Base-by-base conservation (phyloP, 2,888 invertebrate species). In the Hydroisotoma schaefferi region DNA sequence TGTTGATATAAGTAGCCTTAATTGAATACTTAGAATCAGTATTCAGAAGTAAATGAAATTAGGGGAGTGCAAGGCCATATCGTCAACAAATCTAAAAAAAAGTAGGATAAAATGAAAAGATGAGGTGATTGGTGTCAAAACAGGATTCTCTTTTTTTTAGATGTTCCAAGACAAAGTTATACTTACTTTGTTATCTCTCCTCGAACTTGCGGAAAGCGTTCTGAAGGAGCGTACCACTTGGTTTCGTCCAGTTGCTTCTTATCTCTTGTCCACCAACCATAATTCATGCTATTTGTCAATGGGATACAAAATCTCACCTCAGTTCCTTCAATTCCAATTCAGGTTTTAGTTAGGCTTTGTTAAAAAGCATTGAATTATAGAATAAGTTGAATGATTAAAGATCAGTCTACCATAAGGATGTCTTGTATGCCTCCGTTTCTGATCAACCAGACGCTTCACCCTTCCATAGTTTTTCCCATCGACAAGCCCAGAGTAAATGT, bases 261-360 rank as follows among this genome's bases (percentile, higher is more conserved):
- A 37, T 71, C 71, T 25, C 71, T 29, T 2, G 51, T 48, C 66
- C 69, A 71, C 71, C 71, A 71, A 1, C 71, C 71, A 44, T 67
- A 67, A 43, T 68, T 59, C 65, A 69, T 65, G 47, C 47, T 54
- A 23, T 61, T 61, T 10, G 38, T 29, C 5, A 68, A 60, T n/a
- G 70, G 70, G 2, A 67, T 38, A 28, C 70, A 70, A 52, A 70
- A 70, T 5, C 67, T 55, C 43, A 63, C 49, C 27, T 67, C 61
- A 0, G 70, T 63, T 27, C 68, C 68, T 68, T 18, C 20, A 43
- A 52, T 26, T 8, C n/a, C 8, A 6, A 18, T 8, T n/a, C n/a
- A n/a, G n/a, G n/a, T n/a, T n/a, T n/a, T n/a, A n/a, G n/a, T n/a
- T n/a, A n/a, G n/a, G n/a, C 25, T 47, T 5, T 38, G 43, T 28